These are phyloP conservation scores for Opisthocomus hoazin DNA, from an alignment of 2,113 vertebrate species.

Conservation along the genomic window DNA sequence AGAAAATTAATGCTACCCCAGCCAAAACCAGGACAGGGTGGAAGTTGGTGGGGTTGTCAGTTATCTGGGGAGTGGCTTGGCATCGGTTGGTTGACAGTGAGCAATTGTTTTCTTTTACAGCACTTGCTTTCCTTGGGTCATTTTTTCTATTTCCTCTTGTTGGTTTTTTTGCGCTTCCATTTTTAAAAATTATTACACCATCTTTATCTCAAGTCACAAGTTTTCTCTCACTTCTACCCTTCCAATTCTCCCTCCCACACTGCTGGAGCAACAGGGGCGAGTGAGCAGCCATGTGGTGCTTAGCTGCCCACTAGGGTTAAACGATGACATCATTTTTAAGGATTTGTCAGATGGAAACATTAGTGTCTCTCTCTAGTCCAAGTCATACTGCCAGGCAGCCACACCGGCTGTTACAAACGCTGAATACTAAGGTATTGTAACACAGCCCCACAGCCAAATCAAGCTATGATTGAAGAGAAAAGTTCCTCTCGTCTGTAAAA, in stretches of 20 bases:
- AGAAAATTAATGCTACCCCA: too few relatives aligned
- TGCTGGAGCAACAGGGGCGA: rapidly evolving
- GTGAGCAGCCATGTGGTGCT: rapidly evolving
- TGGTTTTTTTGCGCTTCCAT: rapidly evolving
- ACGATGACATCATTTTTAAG: neutral
- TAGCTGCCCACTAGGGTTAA: neutral
- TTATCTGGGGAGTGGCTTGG: neutral
- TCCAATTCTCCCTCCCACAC: neutral
- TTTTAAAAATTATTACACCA: neutral
- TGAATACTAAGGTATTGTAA: rapidly evolving
- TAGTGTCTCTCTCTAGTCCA: too few relatives aligned
- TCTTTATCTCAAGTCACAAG: neutral
- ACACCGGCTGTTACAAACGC: rapidly evolving
- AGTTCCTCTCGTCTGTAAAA: neutral
- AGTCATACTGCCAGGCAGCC: neutral
- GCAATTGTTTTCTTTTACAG: neutral
- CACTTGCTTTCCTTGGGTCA: neutral
- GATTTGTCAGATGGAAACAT: neutral
- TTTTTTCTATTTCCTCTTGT: neutral
- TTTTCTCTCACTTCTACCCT: neutral
- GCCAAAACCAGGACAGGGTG: too few relatives aligned
- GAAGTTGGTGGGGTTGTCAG: neutral
- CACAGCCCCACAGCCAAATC: neutral
- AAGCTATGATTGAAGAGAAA: neutral
- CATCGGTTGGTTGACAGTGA: rapidly evolving